A percentile compares a stretch with the other conserved stretches of the same genome.
Conservation (phyloP, 23 tunicate species). For the Trididemnum clinides region DNA sequence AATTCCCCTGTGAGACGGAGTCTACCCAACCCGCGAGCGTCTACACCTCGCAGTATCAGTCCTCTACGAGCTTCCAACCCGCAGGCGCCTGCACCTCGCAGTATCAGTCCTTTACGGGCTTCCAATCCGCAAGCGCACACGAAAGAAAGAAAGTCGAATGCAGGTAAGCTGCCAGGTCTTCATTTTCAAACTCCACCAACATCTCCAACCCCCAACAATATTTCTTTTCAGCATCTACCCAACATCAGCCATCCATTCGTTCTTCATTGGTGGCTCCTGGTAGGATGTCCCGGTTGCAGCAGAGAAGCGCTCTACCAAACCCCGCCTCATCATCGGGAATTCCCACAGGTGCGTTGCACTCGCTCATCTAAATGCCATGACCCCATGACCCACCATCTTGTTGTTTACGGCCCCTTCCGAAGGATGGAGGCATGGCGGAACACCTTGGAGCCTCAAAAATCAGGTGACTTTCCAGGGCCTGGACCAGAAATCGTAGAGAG, state of each 20-base stretch:
- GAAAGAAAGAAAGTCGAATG: too few relatives aligned
- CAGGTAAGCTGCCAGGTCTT: neutral
- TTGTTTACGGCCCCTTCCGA: too few relatives aligned
- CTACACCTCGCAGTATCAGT: neutral
- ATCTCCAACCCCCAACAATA: too few relatives aligned
- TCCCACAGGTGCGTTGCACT: constrained; percentile 5
- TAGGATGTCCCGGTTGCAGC: constrained; percentile 18
- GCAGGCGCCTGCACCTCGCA: neutral
- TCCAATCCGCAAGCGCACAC: constrained; percentile 1
- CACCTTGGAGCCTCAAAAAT: too few relatives aligned
- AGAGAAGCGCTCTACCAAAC: constrained; percentile 9
- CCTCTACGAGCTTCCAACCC: constrained; percentile 5
- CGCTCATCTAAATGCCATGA: too few relatives aligned
- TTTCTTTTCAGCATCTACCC: neutral
- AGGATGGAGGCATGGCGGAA: too few relatives aligned
- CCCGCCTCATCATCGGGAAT: constrained; percentile 11
- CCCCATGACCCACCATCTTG: too few relatives aligned
- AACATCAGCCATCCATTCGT: constrained; percentile 18
- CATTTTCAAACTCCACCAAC: neutral
- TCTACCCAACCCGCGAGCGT: constrained; percentile 13
- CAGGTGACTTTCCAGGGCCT: too few relatives aligned
- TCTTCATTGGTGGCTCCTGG: constrained; percentile 42
- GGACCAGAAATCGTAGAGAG: too few relatives aligned
- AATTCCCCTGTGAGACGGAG: neutral
- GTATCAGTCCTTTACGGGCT: neutral